Conservation (phyloP, 1,140 invertebrate species). For the Cephus cinctus region DNA sequence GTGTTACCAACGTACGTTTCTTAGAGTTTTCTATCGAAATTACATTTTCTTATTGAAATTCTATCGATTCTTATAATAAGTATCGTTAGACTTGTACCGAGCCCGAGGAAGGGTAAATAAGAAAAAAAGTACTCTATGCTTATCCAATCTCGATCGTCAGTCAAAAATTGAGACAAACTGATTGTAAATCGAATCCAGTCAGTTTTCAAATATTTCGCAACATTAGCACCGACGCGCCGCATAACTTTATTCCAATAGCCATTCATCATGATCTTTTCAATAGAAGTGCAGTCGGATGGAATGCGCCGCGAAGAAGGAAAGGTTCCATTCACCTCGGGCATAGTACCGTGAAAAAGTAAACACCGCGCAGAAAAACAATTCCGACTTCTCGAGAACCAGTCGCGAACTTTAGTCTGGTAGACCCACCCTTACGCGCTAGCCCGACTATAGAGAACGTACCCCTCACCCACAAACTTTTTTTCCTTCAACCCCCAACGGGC, state of each 20-base stretch:
- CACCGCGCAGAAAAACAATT: constrained; percentile 49
- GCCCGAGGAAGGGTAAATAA: too few relatives aligned
- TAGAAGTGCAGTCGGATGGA: constrained; percentile 38
- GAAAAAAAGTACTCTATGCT: too few relatives aligned
- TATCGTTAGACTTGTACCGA: too few relatives aligned
- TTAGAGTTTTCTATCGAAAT: too few relatives aligned
- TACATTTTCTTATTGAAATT: too few relatives aligned
- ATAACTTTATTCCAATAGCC: constrained; percentile 52
- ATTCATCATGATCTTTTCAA: constrained; percentile 48
- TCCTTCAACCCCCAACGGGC: too few relatives aligned
- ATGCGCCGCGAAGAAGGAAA: constrained; percentile 24
- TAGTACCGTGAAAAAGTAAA: constrained; percentile 42
- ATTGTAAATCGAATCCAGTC: constrained; percentile 43
- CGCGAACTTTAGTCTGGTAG: constrained; percentile 33
- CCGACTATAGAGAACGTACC: constrained; percentile 3
- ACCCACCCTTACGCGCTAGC: constrained; percentile 28
- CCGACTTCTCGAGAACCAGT: constrained; percentile 39
- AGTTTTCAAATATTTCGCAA: constrained; percentile 47
- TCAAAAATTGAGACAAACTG: too few relatives aligned
- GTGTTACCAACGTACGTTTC: too few relatives aligned
- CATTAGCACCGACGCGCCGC: constrained; percentile 43
- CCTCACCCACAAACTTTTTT: too few relatives aligned
- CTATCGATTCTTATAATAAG: too few relatives aligned
- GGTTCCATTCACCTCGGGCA: constrained; percentile 32
- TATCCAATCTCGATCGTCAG: too few relatives aligned